Conservation (phyloP, 1,140 invertebrate genomes). For the Trichonephila clavipes region DNA sequence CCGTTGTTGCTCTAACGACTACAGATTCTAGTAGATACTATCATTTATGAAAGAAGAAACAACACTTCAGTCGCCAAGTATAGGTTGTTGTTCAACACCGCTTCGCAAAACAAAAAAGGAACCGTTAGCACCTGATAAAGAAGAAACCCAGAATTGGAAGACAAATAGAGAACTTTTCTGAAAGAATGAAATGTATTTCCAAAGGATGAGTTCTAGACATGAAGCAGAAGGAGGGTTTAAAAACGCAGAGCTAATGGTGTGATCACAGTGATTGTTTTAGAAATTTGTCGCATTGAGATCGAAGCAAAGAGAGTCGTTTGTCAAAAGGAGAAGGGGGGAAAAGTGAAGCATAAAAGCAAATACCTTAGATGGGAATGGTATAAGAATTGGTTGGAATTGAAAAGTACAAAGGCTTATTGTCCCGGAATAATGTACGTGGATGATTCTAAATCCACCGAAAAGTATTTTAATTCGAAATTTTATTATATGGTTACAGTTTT, state of each 20-base stretch:
- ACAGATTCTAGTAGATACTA: neutral
- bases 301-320: conserved; percentile 12
- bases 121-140: conserved; percentile 8
- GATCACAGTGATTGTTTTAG: conserved; percentile 44
- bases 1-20: neutral
- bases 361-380: neutral
- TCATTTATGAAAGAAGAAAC: conserved; percentile 19
- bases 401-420: neutral
- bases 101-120: neutral
- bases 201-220: neutral
- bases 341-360: neutral
- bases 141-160: neutral
- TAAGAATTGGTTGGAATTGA: neutral
- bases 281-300: conserved; percentile 50
- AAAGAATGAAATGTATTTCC: neutral
- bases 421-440: neutral
- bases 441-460: neutral
- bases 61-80: neutral
- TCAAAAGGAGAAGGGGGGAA: neutral
- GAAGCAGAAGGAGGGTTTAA: neutral
- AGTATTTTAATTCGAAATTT: neutral
- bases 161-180: neutral
- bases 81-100: neutral
- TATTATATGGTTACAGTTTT: too few relatives aligned
- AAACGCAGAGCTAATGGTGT: neutral